Conservation (phyloP, 2,888 invertebrate species). For the Drosophila merina region DNA sequence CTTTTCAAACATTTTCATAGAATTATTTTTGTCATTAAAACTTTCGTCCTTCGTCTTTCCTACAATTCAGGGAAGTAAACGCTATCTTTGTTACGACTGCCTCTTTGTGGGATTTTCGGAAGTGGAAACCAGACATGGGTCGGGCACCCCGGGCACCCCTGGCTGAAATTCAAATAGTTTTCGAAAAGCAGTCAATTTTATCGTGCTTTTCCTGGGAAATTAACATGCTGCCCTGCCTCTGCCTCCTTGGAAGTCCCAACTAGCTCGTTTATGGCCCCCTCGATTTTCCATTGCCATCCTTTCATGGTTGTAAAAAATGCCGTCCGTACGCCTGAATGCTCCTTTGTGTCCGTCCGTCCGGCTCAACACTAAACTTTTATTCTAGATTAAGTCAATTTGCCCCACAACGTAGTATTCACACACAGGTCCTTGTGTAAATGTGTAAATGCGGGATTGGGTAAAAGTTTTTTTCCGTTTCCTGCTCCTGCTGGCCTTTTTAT, state of each 20-base stretch:
- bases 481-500: constrained; percentile 70
- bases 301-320: constrained; percentile 57
- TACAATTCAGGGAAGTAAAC: not conserved
- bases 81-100: constrained; percentile 65
- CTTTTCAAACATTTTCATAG: constrained; percentile 71
- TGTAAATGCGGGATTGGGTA: constrained; percentile 26
- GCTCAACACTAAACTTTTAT: constrained; percentile 71
- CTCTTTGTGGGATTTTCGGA: constrained; percentile 33
- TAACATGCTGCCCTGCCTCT: constrained; percentile 68
- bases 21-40: constrained; percentile 80
- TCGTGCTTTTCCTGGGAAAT: constrained; percentile 80
- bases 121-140: not conserved
- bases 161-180: constrained; percentile 75
- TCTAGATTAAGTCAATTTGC: constrained; percentile 79
- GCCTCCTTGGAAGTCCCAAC: constrained; percentile 42
- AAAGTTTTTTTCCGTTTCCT: constrained; percentile 74
- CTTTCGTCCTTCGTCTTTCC: constrained; percentile 43
- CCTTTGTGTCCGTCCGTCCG: constrained; percentile 36
- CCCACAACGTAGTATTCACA: constrained; percentile 26
- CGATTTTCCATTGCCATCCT: constrained; percentile 1
- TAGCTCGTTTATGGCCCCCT: constrained; percentile 54
- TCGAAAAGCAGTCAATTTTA: constrained; percentile 77
- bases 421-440: constrained; percentile 2
- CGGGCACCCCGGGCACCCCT: constrained; percentile 39
- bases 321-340: constrained; percentile 41